Conservation (phyloP, 2,888 invertebrate genomes). For the Caenorhabditis drosophilae region DNA sequence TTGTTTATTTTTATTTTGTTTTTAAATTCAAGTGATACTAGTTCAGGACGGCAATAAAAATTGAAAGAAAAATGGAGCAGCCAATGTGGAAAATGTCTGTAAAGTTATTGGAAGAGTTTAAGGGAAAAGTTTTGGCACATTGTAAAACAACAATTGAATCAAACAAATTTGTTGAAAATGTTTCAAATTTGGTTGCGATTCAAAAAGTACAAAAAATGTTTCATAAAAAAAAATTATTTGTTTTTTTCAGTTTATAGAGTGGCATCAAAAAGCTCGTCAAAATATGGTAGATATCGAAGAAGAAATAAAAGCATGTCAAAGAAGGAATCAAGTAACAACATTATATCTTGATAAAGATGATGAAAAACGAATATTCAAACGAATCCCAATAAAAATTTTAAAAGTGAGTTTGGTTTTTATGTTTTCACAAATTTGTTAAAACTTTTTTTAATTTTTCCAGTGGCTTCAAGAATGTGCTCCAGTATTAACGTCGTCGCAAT, state of each 20-base stretch:
- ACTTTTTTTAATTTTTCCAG: not conserved
- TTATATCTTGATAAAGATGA: conserved; percentile 1
- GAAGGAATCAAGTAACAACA: not conserved
- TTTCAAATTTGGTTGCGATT: not conserved
- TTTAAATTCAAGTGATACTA: not conserved
- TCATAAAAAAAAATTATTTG: too few species aligned
- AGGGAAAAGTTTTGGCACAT: not conserved
- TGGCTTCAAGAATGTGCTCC: not conserved
- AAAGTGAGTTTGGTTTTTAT: not conserved
- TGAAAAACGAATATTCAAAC: not conserved
- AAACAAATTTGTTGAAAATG: not conserved
- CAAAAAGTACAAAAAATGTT: too few species aligned
- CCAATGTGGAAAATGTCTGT: not conserved
- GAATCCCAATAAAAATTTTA: not conserved
- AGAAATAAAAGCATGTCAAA: conserved; percentile 1
- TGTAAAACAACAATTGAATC: not conserved
- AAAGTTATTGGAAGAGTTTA: not conserved
- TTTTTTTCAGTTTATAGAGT: conserved; percentile 3
- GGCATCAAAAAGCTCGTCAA: not conserved
- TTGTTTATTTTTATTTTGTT: not conserved
- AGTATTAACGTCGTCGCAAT: too few species aligned
- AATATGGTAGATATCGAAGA: not conserved
- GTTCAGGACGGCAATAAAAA: not conserved
- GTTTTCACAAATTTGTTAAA: too few species aligned
- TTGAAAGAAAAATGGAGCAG: not conserved